Percentiles rank a stretch among this genome's conserved stretches.
These are phyloP conservation scores for Anthoscopus minutus DNA, from an alignment of 2,113 vertebrate genomes.

Conservation along the genomic window DNA sequence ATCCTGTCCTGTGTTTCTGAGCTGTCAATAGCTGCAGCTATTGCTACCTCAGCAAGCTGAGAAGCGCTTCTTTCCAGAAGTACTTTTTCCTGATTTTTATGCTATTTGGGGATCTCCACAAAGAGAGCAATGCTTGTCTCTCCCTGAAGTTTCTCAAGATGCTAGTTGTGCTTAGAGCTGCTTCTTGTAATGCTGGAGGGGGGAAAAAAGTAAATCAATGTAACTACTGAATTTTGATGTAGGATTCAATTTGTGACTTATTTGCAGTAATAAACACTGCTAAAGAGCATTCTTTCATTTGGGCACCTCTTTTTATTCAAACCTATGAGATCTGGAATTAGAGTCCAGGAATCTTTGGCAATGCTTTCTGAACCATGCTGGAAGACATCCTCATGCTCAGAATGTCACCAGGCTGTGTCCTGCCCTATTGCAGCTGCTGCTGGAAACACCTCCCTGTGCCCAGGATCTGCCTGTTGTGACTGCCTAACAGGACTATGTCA, in stretches of 20 bases:
- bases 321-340: neutral
- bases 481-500: fast-evolving
- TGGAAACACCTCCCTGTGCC: neutral
- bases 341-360: neutral
- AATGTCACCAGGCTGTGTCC: neutral
- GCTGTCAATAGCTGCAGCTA: neutral
- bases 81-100: neutral
- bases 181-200: neutral
- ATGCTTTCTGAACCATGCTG: neutral
- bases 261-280: neutral
- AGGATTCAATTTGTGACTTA: neutral
- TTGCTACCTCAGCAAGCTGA: neutral
- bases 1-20: neutral
- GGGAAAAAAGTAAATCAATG: neutral
- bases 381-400: neutral
- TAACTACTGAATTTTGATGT: neutral
- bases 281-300: neutral
- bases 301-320: neutral
- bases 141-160: neutral
- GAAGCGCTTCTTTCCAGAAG: neutral
- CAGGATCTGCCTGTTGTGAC: neutral
- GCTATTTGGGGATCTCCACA: neutral
- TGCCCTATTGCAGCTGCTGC: neutral
- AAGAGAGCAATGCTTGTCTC: neutral
- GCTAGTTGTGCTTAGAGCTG: neutral